Conservation (phyloP, 2,113 vertebrate genomes). For the Isurus oxyrinchus region DNA sequence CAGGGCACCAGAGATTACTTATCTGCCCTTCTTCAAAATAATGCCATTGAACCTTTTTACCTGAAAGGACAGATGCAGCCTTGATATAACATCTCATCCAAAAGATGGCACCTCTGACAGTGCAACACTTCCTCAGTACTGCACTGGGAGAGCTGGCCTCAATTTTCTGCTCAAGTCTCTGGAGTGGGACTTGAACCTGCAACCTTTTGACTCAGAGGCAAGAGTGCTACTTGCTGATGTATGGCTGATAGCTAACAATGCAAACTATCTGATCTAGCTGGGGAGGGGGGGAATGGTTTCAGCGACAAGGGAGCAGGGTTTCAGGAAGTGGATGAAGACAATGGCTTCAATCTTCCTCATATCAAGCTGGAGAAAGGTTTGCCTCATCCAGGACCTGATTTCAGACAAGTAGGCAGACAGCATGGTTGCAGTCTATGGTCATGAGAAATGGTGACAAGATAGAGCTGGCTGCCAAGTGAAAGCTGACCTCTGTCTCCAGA, state of each 20-base stretch:
- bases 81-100: background rate
- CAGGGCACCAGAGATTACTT: background rate
- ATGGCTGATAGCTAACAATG: no score
- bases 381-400: background rate
- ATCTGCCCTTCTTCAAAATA: background rate
- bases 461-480: background rate
- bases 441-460: background rate
- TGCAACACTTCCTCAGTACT: background rate
- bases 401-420: background rate
- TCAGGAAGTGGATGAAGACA: background rate
- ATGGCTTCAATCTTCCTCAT: background rate
- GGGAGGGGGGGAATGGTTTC: background rate
- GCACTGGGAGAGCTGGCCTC: background rate
- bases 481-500: background rate
- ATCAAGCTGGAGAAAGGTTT: background rate
- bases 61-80: background rate
- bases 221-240: no score
- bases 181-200: background rate
- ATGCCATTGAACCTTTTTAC: background rate
- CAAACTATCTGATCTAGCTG: no score
- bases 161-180: background rate
- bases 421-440: background rate
- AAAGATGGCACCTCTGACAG: background rate
- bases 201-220: background rate
- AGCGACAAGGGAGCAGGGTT: background rate